Evolutionary conservation across 2,113 vertebrate species (phyloP).

Genomic region (Prochilodus magdalenae): DNA sequence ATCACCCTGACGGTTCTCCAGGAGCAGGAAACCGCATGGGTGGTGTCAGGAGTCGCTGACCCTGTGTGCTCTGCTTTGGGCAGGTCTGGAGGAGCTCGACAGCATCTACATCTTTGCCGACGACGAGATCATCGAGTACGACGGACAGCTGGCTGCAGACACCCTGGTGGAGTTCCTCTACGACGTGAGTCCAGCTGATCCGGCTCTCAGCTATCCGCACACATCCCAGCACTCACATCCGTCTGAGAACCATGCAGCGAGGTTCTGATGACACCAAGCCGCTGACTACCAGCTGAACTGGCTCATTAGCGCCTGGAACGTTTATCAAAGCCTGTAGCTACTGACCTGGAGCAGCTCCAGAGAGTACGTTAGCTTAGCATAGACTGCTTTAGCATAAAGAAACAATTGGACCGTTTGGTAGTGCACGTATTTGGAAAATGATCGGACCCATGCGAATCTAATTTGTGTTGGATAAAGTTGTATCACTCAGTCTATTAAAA

Average conservation of each 20-base stretch:
- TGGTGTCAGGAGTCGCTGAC: not conserved
- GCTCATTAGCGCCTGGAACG: too few relatives aligned
- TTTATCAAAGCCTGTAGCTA: too few relatives aligned
- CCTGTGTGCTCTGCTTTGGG: not conserved
- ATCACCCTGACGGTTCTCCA: too few relatives aligned
- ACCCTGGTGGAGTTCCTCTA: slow-evolving; percentile 91
- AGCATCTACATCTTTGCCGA: slow-evolving; percentile 91
- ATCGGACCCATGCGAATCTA: too few relatives aligned
- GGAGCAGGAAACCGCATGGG: not conserved
- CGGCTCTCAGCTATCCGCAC: not conserved
- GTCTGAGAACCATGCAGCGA: not conserved
- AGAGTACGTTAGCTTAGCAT: too few relatives aligned
- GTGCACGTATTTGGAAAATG: too few relatives aligned
- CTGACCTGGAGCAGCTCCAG: too few relatives aligned
- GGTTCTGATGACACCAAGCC: not conserved
- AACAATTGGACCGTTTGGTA: too few relatives aligned
- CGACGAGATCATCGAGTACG: slow-evolving; percentile 90
- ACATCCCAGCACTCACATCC: not conserved
- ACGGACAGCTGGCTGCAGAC: slow-evolving; percentile 87
- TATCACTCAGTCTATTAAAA: too few relatives aligned
- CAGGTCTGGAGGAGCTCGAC: slow-evolving; percentile 87
- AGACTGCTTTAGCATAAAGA: too few relatives aligned
- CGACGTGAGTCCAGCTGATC: slow-evolving; percentile 78
- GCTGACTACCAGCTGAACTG: too few relatives aligned
- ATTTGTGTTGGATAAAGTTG: too few relatives aligned